Percentiles rank a stretch among this genome's conserved stretches.
Conservation (phyloP, 2,113 vertebrate genomes). For the Aramus guarauna region DNA sequence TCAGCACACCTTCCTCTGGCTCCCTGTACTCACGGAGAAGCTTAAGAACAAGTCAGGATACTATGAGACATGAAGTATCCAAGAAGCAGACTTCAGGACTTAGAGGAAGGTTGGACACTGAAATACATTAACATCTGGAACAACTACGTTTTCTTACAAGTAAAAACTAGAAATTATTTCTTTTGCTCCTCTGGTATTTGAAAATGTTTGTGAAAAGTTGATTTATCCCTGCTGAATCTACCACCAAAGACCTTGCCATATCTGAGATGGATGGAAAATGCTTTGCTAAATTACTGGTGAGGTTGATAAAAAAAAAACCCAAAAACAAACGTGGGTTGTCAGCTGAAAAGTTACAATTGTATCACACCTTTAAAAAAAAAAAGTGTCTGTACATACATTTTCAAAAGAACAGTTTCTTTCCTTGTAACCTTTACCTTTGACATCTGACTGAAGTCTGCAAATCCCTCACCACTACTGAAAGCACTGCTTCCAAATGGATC, state of each 20-base stretch:
- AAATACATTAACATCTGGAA: background rate
- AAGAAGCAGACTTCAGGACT: background rate
- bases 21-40: background rate
- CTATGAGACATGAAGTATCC: background rate
- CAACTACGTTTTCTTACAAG: background rate
- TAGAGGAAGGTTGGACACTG: background rate
- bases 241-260: background rate
- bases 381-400: background rate
- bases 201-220: background rate
- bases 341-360: background rate
- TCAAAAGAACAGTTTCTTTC: background rate
- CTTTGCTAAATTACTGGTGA: background rate
- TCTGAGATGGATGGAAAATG: background rate
- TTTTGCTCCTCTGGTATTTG: background rate
- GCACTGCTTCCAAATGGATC: constrained; percentile 90
- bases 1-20: background rate
- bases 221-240: background rate
- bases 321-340: background rate
- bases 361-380: background rate
- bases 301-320: background rate
- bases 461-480: constrained; percentile 84
- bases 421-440: constrained; percentile 79
- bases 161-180: background rate
- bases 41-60: background rate
- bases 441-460: constrained; percentile 99